phyloP scores from a whole-genome alignment of 2,113 vertebrate genomes.

The Zeus faber region DNA sequence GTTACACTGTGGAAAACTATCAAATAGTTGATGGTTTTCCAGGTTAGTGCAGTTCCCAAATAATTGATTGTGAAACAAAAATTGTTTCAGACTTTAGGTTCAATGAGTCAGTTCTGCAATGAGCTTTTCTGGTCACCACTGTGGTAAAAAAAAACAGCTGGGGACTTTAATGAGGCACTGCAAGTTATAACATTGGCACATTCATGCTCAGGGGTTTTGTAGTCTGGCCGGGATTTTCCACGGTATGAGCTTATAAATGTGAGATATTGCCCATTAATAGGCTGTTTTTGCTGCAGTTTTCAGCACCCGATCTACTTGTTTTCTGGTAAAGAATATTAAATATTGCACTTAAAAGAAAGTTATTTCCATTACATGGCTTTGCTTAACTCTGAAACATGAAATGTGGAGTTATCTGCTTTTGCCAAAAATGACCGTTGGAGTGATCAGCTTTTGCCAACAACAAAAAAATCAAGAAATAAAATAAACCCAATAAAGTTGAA shows the following conservation, averaged over 20 bases:
- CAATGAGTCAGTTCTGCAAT: background rate
- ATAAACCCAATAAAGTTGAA: background rate
- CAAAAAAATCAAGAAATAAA: background rate
- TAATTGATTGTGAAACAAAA: conserved; percentile 3
- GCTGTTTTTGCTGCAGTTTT: background rate
- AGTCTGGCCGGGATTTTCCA: conserved; percentile 1
- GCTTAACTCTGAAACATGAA: conserved; percentile 1
- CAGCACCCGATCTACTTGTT: background rate
- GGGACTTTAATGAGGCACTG: background rate
- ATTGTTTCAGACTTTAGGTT: background rate
- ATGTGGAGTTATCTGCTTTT: conserved; percentile 1
- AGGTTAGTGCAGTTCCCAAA: conserved; percentile 2
- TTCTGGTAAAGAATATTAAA: background rate
- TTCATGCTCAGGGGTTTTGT: background rate
- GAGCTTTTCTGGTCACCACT: too few species aligned
- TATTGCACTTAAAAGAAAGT: background rate
- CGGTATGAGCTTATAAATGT: background rate
- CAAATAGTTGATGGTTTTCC: background rate
- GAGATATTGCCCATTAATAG: background rate
- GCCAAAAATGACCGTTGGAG: background rate
- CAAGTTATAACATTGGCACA: background rate
- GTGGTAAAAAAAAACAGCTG: background rate
- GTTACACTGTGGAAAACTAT: background rate
- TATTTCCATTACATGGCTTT: background rate
- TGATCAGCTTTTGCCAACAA: background rate